phyloP scores from a whole-genome alignment of 2,113 vertebrate genomes.

The Arvicanthis niloticus region DNA sequence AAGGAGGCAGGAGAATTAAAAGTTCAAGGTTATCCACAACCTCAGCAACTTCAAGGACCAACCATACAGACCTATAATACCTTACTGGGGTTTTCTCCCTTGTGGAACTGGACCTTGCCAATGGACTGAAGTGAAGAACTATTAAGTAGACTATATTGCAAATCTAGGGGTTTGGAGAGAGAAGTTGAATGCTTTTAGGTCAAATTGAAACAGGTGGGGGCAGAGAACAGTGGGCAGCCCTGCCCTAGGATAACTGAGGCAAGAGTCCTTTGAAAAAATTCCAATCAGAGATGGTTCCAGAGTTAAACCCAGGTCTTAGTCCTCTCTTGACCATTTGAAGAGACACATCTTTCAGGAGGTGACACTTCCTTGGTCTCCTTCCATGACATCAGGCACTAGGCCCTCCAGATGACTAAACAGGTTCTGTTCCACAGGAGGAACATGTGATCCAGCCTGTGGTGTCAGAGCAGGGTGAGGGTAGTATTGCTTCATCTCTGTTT shows the following conservation, averaged over 20 bases:
- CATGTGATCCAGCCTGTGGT: not conserved
- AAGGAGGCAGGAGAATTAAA: not conserved
- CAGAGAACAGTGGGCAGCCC: not conserved
- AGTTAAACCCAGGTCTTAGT: not conserved
- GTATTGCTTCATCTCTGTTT: not conserved
- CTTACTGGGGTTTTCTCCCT: not conserved
- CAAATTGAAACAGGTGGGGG: not conserved
- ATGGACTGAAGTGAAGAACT: not conserved
- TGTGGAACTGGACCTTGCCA: not conserved
- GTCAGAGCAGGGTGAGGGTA: not conserved
- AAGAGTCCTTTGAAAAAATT: not conserved
- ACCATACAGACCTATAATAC: fast-evolving
- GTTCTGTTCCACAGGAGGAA: not conserved
- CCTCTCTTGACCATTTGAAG: not conserved
- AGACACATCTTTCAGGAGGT: not conserved
- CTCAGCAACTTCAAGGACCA: not conserved
- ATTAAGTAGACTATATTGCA: not conserved
- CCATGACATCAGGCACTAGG: not conserved
- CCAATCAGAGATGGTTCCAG: not conserved
- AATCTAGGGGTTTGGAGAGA: not conserved
- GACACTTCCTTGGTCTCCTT: not conserved
- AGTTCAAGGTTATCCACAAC: not conserved
- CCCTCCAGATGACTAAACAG: not conserved
- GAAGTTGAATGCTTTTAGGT: not conserved
- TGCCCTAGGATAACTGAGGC: not conserved